A percentile compares a stretch with the other conserved stretches of the same genome.
phyloP scores from a whole-genome alignment of 1,140 invertebrate species.

The Pseudachorutes palmiensis region DNA sequence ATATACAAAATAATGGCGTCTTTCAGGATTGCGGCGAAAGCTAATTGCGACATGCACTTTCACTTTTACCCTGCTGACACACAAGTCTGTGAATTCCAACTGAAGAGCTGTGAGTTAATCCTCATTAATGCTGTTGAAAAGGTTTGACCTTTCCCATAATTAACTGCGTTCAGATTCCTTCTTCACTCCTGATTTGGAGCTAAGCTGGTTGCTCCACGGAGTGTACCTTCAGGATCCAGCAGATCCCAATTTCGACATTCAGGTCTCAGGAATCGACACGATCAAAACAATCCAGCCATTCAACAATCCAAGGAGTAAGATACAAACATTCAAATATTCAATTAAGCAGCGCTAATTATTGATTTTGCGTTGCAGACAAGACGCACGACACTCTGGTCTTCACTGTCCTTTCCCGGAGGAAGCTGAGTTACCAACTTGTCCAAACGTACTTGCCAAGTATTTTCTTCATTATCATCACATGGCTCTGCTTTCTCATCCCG shows the following conservation, averaged over 20 bases:
- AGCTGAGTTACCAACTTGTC: constrained; percentile 28
- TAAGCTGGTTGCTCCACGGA: constrained; percentile 20
- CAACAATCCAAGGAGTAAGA: constrained; percentile 17
- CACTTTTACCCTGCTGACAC: constrained; percentile 11
- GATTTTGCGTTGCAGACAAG: constrained; percentile 22
- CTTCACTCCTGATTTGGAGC: constrained; percentile 12
- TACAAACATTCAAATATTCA: not conserved
- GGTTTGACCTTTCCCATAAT: not conserved
- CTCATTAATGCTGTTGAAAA: not conserved
- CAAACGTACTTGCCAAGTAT: constrained; percentile 30
- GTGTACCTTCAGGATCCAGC: constrained; percentile 13
- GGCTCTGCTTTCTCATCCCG: constrained; percentile 25
- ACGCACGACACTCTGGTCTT: constrained; percentile 21
- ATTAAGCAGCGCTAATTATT: not conserved
- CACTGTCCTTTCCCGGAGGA: constrained; percentile 21
- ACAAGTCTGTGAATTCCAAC: constrained; percentile 9
- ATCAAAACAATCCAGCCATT: constrained; percentile 19
- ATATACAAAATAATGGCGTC: not conserved
- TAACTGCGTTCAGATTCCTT: constrained; percentile 22
- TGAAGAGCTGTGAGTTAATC: constrained; percentile 10
- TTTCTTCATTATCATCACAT: constrained; percentile 32
- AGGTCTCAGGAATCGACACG: constrained; percentile 10
- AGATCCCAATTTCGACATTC: constrained; percentile 24
- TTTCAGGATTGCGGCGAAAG: constrained; percentile 3
- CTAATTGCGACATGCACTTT: constrained; percentile 13